Percentiles rank a stretch among this genome's conserved stretches.
Evolutionary conservation across 2,113 vertebrate genomes (phyloP).

Genomic region (Phaethornis superciliosus): DNA sequence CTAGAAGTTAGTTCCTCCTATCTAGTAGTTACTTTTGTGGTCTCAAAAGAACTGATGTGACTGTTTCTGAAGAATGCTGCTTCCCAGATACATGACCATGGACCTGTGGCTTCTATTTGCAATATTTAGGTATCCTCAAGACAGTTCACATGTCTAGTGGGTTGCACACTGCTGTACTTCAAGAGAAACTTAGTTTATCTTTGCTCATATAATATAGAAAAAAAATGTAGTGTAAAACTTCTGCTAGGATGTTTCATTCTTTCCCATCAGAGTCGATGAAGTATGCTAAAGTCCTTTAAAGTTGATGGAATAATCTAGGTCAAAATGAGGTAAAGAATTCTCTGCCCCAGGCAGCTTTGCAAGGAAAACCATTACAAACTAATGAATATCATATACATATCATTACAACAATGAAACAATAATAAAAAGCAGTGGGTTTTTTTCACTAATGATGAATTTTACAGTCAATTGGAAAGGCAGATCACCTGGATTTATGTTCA

Average conservation of each 20-base stretch:
- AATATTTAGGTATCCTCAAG: background rate
- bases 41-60: background rate
- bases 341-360: background rate
- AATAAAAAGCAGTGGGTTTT: background rate
- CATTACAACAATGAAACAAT: background rate
- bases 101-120: background rate
- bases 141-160: background rate
- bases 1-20: background rate
- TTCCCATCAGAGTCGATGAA: background rate
- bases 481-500: background rate
- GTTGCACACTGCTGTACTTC: background rate
- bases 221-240: background rate
- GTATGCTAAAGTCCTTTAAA: background rate
- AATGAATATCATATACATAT: background rate
- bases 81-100: background rate
- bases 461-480: background rate
- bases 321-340: background rate
- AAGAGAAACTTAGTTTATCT: background rate
- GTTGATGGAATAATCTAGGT: background rate
- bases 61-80: background rate
- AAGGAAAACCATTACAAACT: background rate
- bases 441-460: background rate
- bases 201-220: background rate
- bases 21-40: background rate
- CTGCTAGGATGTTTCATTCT: background rate